A percentile compares a stretch with the other conserved stretches of the same genome.
Evolutionary conservation across 2,113 vertebrate species (phyloP).

Genomic region (Antechinus stuartii): DNA sequence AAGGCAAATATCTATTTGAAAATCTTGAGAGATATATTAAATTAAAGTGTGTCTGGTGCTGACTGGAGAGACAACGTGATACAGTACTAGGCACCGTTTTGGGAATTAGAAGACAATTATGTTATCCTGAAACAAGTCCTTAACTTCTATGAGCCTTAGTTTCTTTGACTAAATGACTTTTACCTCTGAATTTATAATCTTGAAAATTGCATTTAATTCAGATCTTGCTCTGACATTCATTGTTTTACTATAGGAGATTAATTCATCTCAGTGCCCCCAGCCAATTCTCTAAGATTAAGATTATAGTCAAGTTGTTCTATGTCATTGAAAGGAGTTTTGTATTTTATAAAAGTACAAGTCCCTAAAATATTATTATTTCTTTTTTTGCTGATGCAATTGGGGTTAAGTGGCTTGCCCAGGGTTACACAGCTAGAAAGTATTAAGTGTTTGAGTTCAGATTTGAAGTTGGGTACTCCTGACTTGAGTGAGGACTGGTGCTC

Average conservation of each 20-base stretch:
- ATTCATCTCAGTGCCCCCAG: not conserved
- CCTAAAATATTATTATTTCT: not conserved
- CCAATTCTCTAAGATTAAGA: not conserved
- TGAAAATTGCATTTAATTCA: not conserved
- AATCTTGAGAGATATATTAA: conserved; percentile 15
- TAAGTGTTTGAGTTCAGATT: no score
- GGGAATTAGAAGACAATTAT: not conserved
- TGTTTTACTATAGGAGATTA: not conserved
- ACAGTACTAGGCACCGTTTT: not conserved
- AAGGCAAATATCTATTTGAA: not conserved
- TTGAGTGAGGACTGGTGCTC: no score
- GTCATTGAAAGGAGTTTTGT: not conserved
- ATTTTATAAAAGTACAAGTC: not conserved
- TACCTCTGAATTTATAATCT: not conserved
- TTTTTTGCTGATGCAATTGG: no score
- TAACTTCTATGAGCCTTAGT: not conserved
- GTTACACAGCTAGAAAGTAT: no score
- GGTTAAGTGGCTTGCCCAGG: no score
- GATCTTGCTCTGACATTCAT: not conserved
- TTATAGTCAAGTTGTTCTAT: not conserved
- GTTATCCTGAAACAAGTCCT: not conserved
- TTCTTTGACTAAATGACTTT: not conserved
- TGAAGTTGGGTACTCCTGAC: no score
- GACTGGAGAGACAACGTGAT: not conserved
- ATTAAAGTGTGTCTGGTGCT: not conserved